These are phyloP conservation scores for Drosophila macrospina DNA, from an alignment of 2,888 invertebrate genomes.

Conservation along the genomic window DNA sequence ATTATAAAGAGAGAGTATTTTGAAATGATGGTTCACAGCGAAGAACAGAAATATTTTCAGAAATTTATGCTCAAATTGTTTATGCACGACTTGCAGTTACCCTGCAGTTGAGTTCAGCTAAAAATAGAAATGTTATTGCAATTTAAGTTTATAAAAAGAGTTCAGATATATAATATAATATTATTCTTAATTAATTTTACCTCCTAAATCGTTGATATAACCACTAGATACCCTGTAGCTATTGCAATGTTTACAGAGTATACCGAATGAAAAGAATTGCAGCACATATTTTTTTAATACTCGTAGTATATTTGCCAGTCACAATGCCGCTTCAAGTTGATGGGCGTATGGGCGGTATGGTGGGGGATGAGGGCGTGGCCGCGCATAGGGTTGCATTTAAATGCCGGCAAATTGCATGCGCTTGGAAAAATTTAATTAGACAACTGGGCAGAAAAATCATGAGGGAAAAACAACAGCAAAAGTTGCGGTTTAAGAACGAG, in stretches of 20 bases:
- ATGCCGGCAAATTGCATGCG: constrained; percentile 58
- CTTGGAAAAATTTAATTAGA: constrained; percentile 76
- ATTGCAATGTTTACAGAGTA: constrained; percentile 15
- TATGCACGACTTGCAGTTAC: no score
- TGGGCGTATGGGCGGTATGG: constrained; percentile 1
- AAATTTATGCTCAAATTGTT: no score
- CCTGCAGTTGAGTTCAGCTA: no score
- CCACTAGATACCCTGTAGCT: background rate
- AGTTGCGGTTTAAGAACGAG: constrained; percentile 39
- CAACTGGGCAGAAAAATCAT: constrained; percentile 67
- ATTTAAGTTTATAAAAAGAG: no score
- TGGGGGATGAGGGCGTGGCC: constrained; percentile 24
- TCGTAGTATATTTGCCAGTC: no score
- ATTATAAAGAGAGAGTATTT: no score
- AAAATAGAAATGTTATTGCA: no score
- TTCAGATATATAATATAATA: no score
- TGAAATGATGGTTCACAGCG: no score
- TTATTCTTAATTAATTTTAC: no score
- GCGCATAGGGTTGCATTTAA: constrained; percentile 67
- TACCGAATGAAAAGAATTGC: constrained; percentile 38
- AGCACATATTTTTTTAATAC: constrained; percentile 29
- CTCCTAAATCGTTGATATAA: no score
- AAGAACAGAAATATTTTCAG: no score
- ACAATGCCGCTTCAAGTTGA: constrained; percentile 60
- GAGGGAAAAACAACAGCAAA: constrained; percentile 43